These are phyloP conservation scores for Diorhabda elongata DNA, from an alignment of 1,140 invertebrate genomes.

Conservation along the genomic window DNA sequence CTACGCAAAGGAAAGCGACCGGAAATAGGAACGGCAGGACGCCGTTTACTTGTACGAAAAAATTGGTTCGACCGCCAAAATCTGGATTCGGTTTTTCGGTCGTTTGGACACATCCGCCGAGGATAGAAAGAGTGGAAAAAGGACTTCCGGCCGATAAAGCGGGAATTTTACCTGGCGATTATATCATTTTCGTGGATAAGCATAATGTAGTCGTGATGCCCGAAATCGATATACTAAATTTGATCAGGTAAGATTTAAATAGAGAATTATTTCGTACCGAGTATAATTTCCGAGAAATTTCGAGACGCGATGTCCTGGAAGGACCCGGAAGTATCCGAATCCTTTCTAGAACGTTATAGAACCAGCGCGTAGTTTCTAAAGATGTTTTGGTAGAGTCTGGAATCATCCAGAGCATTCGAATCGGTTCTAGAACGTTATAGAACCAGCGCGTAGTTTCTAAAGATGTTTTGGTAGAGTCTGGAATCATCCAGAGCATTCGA, in stretches of 20 bases:
- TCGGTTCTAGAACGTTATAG: too few relatives aligned
- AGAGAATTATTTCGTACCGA: not conserved
- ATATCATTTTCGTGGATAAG: conserved; percentile 81
- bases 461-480: too few relatives aligned
- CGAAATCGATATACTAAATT: conserved; percentile 72
- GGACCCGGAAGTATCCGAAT: too few relatives aligned
- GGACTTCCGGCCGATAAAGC: conserved; percentile 75
- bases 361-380: too few relatives aligned
- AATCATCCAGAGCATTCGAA: too few relatives aligned
- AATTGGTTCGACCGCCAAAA: conserved; percentile 55
- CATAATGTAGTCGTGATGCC: conserved; percentile 78
- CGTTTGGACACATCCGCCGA: conserved; percentile 86
- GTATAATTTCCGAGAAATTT: too few relatives aligned
- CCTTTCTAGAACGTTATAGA: too few relatives aligned
- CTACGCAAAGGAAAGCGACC: conserved; percentile 48
- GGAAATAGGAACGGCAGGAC: conserved; percentile 65
- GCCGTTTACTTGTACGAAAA: conserved; percentile 75
- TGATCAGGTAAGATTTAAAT: conserved; percentile 65
- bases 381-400: too few relatives aligned
- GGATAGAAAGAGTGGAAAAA: conserved; percentile 79
- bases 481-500: too few relatives aligned
- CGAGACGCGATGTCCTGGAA: too few relatives aligned
- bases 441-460: too few relatives aligned
- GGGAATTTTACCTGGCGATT: conserved; percentile 75
- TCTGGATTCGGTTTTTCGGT: conserved; percentile 81